These are phyloP conservation scores for Gryllus longicercus DNA, from an alignment of 2,888 invertebrate species.

Conservation along the genomic window DNA sequence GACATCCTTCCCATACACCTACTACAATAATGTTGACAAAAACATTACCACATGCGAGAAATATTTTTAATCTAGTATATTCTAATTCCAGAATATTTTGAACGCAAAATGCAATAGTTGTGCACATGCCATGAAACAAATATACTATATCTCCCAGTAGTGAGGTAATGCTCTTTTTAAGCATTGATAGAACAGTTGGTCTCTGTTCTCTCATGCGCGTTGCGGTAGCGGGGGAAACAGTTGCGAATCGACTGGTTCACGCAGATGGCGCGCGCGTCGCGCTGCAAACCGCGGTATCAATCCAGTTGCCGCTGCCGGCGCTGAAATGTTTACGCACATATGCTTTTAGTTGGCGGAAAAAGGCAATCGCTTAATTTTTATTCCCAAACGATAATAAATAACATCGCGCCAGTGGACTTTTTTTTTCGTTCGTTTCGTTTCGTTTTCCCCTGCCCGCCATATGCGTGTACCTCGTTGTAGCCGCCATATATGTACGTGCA, in stretches of 20 bases:
- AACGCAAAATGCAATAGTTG: too few relatives aligned
- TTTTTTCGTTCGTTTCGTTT: not conserved
- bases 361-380: constrained; percentile 17
- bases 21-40: too few relatives aligned
- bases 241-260: not conserved
- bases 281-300: not conserved
- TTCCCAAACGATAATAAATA: constrained; percentile 7
- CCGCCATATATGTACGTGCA: not conserved
- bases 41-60: too few relatives aligned
- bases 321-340: constrained; percentile 17
- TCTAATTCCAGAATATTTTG: too few relatives aligned
- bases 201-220: too few relatives aligned
- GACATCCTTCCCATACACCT: too few relatives aligned
- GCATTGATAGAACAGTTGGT: too few relatives aligned
- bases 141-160: too few relatives aligned
- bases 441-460: constrained; percentile 17
- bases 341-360: constrained; percentile 17
- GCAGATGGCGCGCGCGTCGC: not conserved
- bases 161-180: too few relatives aligned
- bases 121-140: too few relatives aligned
- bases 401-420: not conserved
- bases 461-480: not conserved
- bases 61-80: too few relatives aligned
- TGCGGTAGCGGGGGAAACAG: too few relatives aligned
- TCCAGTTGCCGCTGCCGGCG: not conserved